These are phyloP conservation scores for Chirona hameri DNA, from an alignment of 2,888 invertebrate genomes.

Conservation along the genomic window DNA sequence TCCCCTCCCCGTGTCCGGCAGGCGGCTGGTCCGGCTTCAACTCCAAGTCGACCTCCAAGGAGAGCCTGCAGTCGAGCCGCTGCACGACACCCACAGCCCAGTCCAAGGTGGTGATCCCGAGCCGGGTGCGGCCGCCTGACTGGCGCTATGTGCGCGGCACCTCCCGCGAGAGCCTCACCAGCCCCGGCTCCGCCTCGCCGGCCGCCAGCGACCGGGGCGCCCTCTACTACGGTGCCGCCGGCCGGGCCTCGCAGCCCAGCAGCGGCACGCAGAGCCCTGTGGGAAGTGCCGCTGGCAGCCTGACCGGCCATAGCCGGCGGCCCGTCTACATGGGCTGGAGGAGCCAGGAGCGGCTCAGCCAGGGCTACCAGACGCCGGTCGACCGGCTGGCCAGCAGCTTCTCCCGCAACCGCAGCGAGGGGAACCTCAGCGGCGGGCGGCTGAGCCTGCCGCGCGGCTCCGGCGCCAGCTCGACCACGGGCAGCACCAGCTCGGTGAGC, in stretches of 20 bases:
- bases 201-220: slow-evolving; percentile 42
- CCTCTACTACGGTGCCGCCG: slow-evolving; percentile 39
- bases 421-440: background rate
- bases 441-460: slow-evolving; percentile 47
- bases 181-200: slow-evolving; percentile 48
- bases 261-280: slow-evolving; percentile 40
- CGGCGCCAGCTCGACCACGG: slow-evolving; percentile 49
- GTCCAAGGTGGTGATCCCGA: slow-evolving; percentile 51
- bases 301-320: slow-evolving; percentile 47
- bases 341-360: slow-evolving; percentile 74
- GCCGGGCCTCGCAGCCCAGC: slow-evolving; percentile 34
- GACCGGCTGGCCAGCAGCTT: slow-evolving; percentile 59
- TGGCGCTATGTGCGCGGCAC: slow-evolving; percentile 64
- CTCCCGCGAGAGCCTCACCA: slow-evolving; percentile 63
- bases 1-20: slow-evolving; percentile 34
- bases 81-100: slow-evolving; percentile 34
- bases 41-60: slow-evolving; percentile 55
- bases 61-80: slow-evolving; percentile 37
- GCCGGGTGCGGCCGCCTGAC: slow-evolving; percentile 48
- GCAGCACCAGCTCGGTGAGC: slow-evolving; percentile 31
- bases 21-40: slow-evolving; percentile 61
- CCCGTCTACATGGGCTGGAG: slow-evolving; percentile 89
- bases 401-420: slow-evolving; percentile 32
- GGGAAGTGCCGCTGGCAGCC: slow-evolving; percentile 37
- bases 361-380: slow-evolving; percentile 66